Evolutionary conservation across 2,113 vertebrate genomes (phyloP).

Genomic region (Panthera tigris): DNA sequence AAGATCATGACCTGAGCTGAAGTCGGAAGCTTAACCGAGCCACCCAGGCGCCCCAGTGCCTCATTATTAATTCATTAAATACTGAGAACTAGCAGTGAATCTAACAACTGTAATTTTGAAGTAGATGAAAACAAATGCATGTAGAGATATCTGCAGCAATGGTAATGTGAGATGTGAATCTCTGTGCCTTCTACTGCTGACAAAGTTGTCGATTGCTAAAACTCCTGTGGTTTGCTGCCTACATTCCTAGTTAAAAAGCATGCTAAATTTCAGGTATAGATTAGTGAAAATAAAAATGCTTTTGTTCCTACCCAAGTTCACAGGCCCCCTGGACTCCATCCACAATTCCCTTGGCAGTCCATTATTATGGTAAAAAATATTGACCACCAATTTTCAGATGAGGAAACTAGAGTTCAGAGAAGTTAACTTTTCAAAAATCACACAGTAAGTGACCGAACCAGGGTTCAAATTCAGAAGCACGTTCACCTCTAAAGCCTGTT

Average conservation of each 20-base stretch:
- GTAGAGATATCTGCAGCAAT: not conserved
- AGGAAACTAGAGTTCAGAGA: conserved; percentile 18
- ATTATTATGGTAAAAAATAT: not conserved
- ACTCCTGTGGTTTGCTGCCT: not conserved
- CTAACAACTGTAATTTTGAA: not conserved
- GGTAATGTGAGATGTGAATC: not conserved
- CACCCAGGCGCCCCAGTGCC: too few relatives aligned
- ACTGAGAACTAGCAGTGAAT: not conserved
- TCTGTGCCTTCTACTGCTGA: not conserved
- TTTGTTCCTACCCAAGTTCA: not conserved
- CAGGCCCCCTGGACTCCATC: not conserved
- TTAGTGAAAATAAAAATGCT: not conserved
- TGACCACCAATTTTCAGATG: not conserved
- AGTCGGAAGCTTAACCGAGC: too few relatives aligned
- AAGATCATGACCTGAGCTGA: too few relatives aligned
- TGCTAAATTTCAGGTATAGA: not conserved
- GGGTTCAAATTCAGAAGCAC: not conserved
- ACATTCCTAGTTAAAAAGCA: not conserved
- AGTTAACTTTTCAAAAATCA: not conserved
- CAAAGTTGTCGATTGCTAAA: not conserved
- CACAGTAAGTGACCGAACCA: not conserved
- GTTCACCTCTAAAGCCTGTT: not conserved
- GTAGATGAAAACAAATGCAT: not conserved
- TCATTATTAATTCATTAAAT: conserved; percentile 48
- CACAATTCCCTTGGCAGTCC: not conserved